phyloP scores from a whole-genome alignment of 1,140 invertebrate species.

The Sesamia nonagrioides region DNA sequence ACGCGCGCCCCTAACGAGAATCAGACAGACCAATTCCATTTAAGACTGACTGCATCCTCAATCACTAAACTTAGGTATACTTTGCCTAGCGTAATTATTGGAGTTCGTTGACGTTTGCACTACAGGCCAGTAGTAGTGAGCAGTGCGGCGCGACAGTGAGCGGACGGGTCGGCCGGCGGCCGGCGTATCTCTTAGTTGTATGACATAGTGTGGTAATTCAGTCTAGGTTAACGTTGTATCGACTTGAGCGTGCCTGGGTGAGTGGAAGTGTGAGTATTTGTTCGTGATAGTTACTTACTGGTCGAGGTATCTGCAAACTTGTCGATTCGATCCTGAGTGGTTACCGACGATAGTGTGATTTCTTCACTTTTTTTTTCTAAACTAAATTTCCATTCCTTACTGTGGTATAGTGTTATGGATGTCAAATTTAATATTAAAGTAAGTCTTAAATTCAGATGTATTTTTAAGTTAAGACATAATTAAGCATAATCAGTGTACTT shows the following conservation, averaged over 20 bases:
- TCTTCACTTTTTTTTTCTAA: constrained; percentile 72
- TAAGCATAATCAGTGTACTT: constrained; percentile 83
- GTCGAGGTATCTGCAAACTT: constrained; percentile 65
- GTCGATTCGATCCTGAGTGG: constrained; percentile 60
- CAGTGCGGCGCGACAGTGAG: constrained; percentile 41
- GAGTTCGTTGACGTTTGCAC: constrained; percentile 23
- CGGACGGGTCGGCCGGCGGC: constrained; percentile 52
- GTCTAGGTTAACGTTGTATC: constrained; percentile 81
- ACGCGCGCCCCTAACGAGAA: constrained; percentile 17
- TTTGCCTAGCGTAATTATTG: constrained; percentile 48
- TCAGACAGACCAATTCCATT: constrained; percentile 58
- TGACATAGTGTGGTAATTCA: constrained; percentile 80
- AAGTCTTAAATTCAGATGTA: constrained; percentile 78
- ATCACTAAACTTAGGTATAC: constrained; percentile 54
- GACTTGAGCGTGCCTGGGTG: constrained; percentile 68
- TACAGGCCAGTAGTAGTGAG: constrained; percentile 21
- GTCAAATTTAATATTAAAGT: constrained; percentile 76
- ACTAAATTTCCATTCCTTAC: constrained; percentile 84
- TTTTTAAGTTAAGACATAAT: constrained; percentile 83
- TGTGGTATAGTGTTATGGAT: constrained; percentile 83
- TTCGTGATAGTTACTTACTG: constrained; percentile 64
- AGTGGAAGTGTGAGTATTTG: constrained; percentile 66
- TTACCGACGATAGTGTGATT: constrained; percentile 71
- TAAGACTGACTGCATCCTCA: constrained; percentile 63
- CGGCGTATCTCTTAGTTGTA: constrained; percentile 68